Evolutionary conservation across 2,113 vertebrate genomes (phyloP).

Genomic region (Sus scrofa): T2T-Sscrofa CM000824.6:201196501-201197000

Average conservation of each 20-base stretch:
- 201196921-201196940: conserved; percentile 48
- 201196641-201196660: background rate
- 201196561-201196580: conserved; percentile 1
- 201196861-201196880: background rate
- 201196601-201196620: conserved; percentile 17
- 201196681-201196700: background rate
- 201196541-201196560: background rate
- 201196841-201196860: conserved; percentile 54
- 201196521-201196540: background rate
- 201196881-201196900: background rate
- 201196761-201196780: conserved; percentile 44
- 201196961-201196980: conserved; percentile 66
- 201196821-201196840: background rate
- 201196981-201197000: conserved; percentile 72
- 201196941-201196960: conserved; percentile 60
- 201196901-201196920: conserved; percentile 62
- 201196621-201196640: conserved; percentile 18
- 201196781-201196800: background rate
- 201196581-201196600: conserved; percentile 24
- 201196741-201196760: conserved; percentile 15
- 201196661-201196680: background rate
- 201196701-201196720: background rate
- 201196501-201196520: background rate
- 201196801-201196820: conserved; percentile 13
- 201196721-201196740: background rate